Base-by-base conservation (phyloP, 2,113 vertebrate species). In the Ctenodactylus gundi region DNA sequence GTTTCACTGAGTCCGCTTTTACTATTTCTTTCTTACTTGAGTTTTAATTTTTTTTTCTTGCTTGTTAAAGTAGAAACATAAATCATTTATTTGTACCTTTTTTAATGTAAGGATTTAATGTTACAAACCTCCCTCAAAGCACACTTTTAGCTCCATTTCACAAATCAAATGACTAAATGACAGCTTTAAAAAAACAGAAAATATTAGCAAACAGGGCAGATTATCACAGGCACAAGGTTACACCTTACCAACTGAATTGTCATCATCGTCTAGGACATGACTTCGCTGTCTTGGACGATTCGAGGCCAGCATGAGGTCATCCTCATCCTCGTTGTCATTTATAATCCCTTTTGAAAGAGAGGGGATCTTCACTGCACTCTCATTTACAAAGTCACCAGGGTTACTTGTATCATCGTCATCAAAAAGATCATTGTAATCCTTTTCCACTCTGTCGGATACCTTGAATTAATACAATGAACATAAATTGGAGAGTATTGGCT, bases 191-290 rank as follows among this genome's bases (percentile, higher is more conserved):
- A 93, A 94, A 95, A 83, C 7, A 88, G 7, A 84, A 93, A 96
- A 91, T 75, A 85, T 53, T 88, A 77, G 85, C 55, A 23, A 92
- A 81, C 18, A 75, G 51, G 27, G 75, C 53, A 6, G 34, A 88
- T 75, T 44, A 89, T 81, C 39, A 90, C 5, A 91, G 31, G 34
- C 55, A 87, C n/a, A 90, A 75, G 84, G n/a, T 88, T 80, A 72
- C 80, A 81, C 70, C 98, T 90, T 98, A 99, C 99, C 99, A 89
- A 98, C 93, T 4, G 99, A 99, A 97, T 99, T 99, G 34, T 99
- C 99, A 92, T 99, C 99, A 58, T 99, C 99, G 34, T 99, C 99
- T 83, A 99, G 97, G 68, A 99, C 76, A 4, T 98, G 95, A 20
- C 97, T 98, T 95, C 98, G 97, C 94, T 98, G 98, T 97, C 98